Percentiles rank a stretch among this genome's conserved stretches.
Evolutionary conservation across 2,113 vertebrate species (phyloP).

Genomic region (Castor canadensis): DNA sequence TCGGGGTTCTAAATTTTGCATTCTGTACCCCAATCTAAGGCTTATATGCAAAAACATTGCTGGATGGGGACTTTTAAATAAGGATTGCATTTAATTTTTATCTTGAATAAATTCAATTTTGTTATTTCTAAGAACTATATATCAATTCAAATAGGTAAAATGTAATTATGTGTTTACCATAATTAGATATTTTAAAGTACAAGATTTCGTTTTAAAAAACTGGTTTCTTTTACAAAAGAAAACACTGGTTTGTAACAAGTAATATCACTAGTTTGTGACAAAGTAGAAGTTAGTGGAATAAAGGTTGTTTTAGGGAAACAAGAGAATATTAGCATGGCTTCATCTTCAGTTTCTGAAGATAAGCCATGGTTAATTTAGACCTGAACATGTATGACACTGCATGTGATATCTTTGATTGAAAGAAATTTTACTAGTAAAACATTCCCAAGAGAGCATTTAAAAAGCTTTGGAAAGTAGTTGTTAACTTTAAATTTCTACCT

Average conservation of each 20-base stretch:
- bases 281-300: neutral
- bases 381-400: neutral
- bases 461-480: neutral
- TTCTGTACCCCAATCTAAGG: neutral
- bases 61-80: neutral
- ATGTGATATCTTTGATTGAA: neutral
- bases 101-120: neutral
- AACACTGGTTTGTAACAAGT: neutral
- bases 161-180: neutral
- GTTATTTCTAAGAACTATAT: neutral
- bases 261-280: neutral
- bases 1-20: neutral
- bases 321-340: neutral
- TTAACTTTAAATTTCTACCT: neutral
- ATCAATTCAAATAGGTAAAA: neutral
- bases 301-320: neutral
- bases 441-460: neutral
- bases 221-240: neutral
- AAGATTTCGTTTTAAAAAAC: constrained; percentile 4
- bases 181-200: neutral
- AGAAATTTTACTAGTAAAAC: neutral
- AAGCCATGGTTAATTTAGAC: neutral
- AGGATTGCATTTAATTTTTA: constrained; percentile 26
- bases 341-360: neutral
- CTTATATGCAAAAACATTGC: neutral